Conservation (phyloP, 92 coral and sea anemone species). For the Blastomussa wellsi region DNA sequence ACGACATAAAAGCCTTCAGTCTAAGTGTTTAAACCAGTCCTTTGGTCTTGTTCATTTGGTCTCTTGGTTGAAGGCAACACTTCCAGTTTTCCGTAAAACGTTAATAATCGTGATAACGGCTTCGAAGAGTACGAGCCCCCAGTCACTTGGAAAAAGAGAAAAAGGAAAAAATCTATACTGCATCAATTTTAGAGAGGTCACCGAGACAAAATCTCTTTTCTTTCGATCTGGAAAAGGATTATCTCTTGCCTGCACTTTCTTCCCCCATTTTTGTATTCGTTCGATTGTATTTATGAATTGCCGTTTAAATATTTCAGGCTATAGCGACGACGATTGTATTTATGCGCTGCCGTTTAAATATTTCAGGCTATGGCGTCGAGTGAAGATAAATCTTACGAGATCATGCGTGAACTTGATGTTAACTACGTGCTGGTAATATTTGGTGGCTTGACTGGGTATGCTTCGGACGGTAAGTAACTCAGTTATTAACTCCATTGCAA, state of each 20-base stretch:
- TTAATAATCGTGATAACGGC: too few relatives aligned
- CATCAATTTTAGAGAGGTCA: too few relatives aligned
- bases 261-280: too few relatives aligned
- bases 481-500: neutral
- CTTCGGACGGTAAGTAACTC: constrained; percentile 86
- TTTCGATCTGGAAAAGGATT: neutral
- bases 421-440: constrained; percentile 95
- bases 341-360: neutral
- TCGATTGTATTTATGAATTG: too few relatives aligned
- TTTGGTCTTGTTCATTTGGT: constrained; percentile 6
- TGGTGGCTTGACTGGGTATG: constrained; percentile 98
- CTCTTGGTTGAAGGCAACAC: constrained; percentile 40
- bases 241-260: neutral
- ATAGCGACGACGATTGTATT: constrained; percentile 85
- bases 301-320: constrained; percentile 55
- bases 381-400: constrained; percentile 96
- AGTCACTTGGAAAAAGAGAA: too few relatives aligned
- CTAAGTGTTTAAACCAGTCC: neutral
- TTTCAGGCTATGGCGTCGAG: constrained; percentile 96
- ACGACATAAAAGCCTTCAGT: constrained; percentile 30
- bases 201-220: too few relatives aligned
- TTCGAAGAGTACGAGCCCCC: too few relatives aligned
- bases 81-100: neutral
- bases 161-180: too few relatives aligned
- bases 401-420: constrained; percentile 98